Conservation (phyloP, 2,797 vertebrate species). For the Tapirus indicus region DNA sequence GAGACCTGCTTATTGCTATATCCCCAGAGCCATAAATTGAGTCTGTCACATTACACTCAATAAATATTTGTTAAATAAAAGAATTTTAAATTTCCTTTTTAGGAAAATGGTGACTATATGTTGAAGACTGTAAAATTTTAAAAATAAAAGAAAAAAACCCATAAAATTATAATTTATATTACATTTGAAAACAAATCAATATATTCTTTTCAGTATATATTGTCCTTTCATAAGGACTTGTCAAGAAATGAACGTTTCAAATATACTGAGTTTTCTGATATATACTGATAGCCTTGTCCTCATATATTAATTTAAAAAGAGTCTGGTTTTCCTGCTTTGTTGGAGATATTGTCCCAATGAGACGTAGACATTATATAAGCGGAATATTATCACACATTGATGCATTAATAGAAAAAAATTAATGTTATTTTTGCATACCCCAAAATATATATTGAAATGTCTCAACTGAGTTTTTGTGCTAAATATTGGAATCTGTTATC, state of each 20-base stretch:
- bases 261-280: not conserved
- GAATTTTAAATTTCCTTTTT: not conserved
- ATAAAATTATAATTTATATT: not conserved
- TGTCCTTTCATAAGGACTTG: not conserved
- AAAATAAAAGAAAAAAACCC: not conserved
- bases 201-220: not conserved
- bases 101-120: not conserved
- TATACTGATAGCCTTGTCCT: not conserved
- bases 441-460: not conserved
- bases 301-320: not conserved
- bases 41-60: not conserved
- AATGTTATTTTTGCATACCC: not conserved
- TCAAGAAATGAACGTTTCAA: not conserved
- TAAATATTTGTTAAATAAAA: not conserved
- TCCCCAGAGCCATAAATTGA: not conserved
- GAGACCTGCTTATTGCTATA: not conserved
- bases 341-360: not conserved
- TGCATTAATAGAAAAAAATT: not conserved
- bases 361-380: not conserved
- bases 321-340: not conserved
- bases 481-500: slow-evolving; percentile 23
- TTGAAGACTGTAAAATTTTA: not conserved
- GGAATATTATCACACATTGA: not conserved
- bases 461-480: not conserved
- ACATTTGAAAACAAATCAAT: slow-evolving; percentile 27